Conservation (phyloP, 2,797 vertebrate species). For the Acanthurus lineatus region DNA sequence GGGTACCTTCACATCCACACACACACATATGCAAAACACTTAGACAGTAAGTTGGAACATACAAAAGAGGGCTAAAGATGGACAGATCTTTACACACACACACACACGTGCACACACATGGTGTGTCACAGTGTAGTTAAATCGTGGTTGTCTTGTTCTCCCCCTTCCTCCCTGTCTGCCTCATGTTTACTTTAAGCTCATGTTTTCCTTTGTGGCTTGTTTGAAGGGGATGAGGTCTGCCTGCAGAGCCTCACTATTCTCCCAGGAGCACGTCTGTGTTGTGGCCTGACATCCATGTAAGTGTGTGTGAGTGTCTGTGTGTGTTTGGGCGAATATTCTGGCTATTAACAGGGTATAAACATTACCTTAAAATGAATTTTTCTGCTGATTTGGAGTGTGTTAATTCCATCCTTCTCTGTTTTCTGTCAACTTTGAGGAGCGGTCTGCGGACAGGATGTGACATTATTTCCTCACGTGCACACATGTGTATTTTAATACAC, state of each 20-base stretch:
- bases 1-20: not conserved
- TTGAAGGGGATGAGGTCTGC: slow-evolving; percentile 67
- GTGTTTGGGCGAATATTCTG: too few relatives aligned
- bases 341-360: slow-evolving; percentile 39
- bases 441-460: not conserved
- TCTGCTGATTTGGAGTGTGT: slow-evolving; percentile 30
- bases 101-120: slow-evolving; percentile 16
- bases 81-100: slow-evolving; percentile 25
- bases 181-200: slow-evolving; percentile 71
- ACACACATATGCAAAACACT: slow-evolving; percentile 5
- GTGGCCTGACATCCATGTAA: slow-evolving; percentile 56
- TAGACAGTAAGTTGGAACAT: slow-evolving; percentile 5
- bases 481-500: slow-evolving; percentile 7
- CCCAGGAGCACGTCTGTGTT: slow-evolving; percentile 63
- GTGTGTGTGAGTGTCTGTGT: slow-evolving; percentile 1
- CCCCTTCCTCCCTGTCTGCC: slow-evolving; percentile 54
- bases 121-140: slow-evolving; percentile 42
- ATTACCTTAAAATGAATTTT: slow-evolving; percentile 54
- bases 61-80: slow-evolving; percentile 18
- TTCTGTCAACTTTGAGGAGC: slow-evolving; percentile 13
- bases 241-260: slow-evolving; percentile 53
- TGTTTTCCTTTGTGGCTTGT: slow-evolving; percentile 75
- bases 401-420: slow-evolving; percentile 11
- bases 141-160: slow-evolving; percentile 44
- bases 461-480: slow-evolving; percentile 7